Evolutionary conservation across 2,113 vertebrate species (phyloP).

Genomic region (Anguilla japonica): DNA sequence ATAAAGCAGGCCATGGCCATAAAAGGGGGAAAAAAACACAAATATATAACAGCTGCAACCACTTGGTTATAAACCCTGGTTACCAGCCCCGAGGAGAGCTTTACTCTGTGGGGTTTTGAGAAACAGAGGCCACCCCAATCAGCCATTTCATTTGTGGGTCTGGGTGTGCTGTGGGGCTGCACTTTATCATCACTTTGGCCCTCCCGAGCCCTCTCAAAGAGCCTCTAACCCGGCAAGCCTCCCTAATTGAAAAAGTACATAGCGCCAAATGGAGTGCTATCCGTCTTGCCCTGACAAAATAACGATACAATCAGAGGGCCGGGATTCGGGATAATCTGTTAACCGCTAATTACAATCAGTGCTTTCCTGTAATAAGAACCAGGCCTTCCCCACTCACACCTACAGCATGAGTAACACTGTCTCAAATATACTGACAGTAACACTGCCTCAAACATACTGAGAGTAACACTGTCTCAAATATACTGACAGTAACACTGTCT

Average conservation of each 20-base stretch:
- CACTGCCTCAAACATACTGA: not conserved
- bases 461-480: constrained; percentile 17
- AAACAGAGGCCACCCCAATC: not conserved
- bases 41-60: not conserved
- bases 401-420: not conserved
- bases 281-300: constrained; percentile 59
- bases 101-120: not conserved
- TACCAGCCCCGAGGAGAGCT: not conserved
- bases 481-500: constrained; percentile 18
- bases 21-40: not conserved
- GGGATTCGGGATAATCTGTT: constrained; percentile 58
- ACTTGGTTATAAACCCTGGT: not conserved
- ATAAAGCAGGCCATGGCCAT: not conserved
- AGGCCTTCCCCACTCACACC: constrained; percentile 44
- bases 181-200: constrained; percentile 16
- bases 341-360: constrained; percentile 68
- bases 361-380: constrained; percentile 62
- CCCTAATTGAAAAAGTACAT: constrained; percentile 62
- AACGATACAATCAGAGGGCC: constrained; percentile 66
- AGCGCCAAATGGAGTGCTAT: constrained; percentile 52
- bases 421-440: not conserved
- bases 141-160: constrained; percentile 28
- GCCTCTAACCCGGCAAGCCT: constrained; percentile 43
- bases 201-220: not conserved
- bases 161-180: constrained; percentile 31